Evolutionary conservation across 2,113 vertebrate genomes (phyloP), one percentile per base, ranked within the genome.

Genomic region (Ctenodactylus gundi): DNA sequence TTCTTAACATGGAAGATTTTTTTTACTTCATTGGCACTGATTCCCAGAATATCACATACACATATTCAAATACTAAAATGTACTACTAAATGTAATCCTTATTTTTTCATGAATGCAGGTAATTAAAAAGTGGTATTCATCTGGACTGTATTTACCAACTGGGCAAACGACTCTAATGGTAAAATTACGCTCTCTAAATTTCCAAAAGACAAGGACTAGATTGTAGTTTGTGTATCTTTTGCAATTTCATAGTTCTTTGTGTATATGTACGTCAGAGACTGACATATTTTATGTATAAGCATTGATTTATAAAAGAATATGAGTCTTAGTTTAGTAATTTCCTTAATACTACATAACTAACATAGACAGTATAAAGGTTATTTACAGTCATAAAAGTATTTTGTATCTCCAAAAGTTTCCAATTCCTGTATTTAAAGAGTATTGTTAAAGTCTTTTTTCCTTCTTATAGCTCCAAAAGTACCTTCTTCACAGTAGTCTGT

Each of bases 111-210:
- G 78, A 92, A 70, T 89, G 55, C 17, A 72, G 95, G 72, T 84
- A 94, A 96, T 60, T 86, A 83, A 95, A n/a, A 97, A 92, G 46
- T 34, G 18, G 31, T 31, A 31, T 92, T 93, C 78, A 73, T 64
- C 64, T 94, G 58, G n/a, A 84, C 67, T 93, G 29, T 23, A 86
- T 83, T 95, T 84, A 73, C 29, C 73, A 15, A 68, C 87, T 0
- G 55, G 44, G 39, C 27, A 90, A 41, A 81, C 12, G 77, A 65
- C 73, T 85, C 91, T 85, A 18, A 58, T 83, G 14, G 34, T 86
- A 72, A 90, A 78, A 75, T 88, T 86, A 57, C 58, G 89, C 13
- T 55, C 62, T 93, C 27, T 64, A 82, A 65, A 85, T 88, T 80
- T 64, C 57, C 51, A 70, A 85, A 82, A 87, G 23, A 46, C 11